These are phyloP conservation scores for Naja naja DNA, from an alignment of 2,113 vertebrate genomes.

Conservation along the genomic window DNA sequence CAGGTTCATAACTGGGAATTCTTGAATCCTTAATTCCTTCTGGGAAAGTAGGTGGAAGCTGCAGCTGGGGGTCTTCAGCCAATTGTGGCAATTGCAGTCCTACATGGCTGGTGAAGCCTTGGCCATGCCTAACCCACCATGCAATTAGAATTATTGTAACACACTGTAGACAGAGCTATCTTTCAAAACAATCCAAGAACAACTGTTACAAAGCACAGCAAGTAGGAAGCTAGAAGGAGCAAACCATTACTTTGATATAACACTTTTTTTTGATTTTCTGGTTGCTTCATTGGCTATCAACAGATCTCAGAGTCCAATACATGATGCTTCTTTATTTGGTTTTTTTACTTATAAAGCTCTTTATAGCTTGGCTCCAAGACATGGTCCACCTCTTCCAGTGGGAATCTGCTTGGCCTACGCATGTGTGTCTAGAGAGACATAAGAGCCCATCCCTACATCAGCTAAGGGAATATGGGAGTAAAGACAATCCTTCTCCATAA, in stretches of 20 bases:
- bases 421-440: neutral
- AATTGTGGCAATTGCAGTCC: neutral
- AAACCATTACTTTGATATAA: neutral
- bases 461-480: neutral
- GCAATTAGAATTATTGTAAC: neutral
- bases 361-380: neutral
- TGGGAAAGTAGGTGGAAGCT: neutral
- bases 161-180: neutral
- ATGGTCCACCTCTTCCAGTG: neutral
- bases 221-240: neutral
- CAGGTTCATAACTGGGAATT: neutral
- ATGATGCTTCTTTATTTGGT: neutral
- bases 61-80: neutral
- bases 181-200: neutral
- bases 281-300: neutral
- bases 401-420: neutral
- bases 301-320: neutral
- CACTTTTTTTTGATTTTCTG: neutral
- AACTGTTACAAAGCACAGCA: neutral
- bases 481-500: neutral
- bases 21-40: neutral
- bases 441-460: neutral
- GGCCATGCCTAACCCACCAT: neutral
- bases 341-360: neutral
- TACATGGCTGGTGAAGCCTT: neutral